phyloP scores from a whole-genome alignment of 2,888 invertebrate species.

The Phytoseiulus persimilis region DNA sequence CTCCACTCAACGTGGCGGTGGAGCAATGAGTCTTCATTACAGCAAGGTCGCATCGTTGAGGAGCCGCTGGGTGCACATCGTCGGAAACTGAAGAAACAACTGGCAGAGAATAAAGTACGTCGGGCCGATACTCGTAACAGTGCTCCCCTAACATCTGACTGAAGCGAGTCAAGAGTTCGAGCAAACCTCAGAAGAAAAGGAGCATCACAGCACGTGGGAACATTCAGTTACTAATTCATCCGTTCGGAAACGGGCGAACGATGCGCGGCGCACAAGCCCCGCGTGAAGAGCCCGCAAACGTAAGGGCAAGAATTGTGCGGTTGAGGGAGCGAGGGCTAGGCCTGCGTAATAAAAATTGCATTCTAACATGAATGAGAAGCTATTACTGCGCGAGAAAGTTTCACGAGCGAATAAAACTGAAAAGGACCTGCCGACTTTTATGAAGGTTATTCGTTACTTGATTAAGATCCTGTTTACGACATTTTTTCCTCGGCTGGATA shows the following conservation, averaged over 20 bases:
- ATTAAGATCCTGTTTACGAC: not conserved
- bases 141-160: not conserved
- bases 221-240: not conserved
- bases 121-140: not conserved
- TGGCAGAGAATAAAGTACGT: not conserved
- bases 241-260: not conserved
- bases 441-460: not conserved
- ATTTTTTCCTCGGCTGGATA: not conserved
- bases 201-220: not conserved
- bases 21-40: slow-evolving; percentile 5
- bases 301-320: no score
- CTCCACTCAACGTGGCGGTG: not conserved
- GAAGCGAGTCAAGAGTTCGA: not conserved
- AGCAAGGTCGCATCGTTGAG: not conserved
- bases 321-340: not conserved
- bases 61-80: not conserved
- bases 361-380: not conserved
- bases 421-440: not conserved
- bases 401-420: not conserved
- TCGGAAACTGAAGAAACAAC: not conserved
- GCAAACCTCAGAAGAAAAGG: not conserved
- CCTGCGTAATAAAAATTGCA: not conserved
- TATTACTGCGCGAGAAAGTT: not conserved
- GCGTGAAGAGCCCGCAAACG: no score
- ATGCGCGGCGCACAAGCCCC: no score